These are phyloP conservation scores for Drosophila lini DNA, from an alignment of 1,140 invertebrate genomes.

Conservation along the genomic window DNA sequence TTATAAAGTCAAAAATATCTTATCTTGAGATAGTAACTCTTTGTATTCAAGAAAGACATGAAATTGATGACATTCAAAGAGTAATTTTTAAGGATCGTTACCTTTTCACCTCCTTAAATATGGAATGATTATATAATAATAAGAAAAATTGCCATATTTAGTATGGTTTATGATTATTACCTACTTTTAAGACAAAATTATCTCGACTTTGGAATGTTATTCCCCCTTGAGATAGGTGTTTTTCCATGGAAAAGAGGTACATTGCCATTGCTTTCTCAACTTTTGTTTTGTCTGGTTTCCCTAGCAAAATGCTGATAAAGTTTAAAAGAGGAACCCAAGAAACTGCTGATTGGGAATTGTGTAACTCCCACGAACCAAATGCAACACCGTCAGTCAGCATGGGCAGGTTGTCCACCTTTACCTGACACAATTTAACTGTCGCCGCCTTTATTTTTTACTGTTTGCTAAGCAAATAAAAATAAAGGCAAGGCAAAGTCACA, in stretches of 20 bases:
- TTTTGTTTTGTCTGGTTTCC: background rate
- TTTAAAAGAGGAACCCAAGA: background rate
- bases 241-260: slow-evolving; percentile 1
- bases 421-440: slow-evolving; percentile 42
- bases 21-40: background rate
- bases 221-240: slow-evolving; percentile 1
- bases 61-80: background rate
- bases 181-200: background rate
- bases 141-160: background rate
- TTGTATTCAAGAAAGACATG: too few relatives aligned
- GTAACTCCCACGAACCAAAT: slow-evolving; percentile 25
- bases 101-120: background rate
- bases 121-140: background rate
- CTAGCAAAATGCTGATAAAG: slow-evolving; percentile 20
- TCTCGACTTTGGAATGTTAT: background rate
- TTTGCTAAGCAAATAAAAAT: slow-evolving; percentile 40
- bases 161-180: background rate
- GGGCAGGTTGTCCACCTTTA: slow-evolving; percentile 48
- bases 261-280: slow-evolving; percentile 3
- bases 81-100: background rate
- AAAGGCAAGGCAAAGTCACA: slow-evolving; percentile 28
- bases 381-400: slow-evolving; percentile 13
- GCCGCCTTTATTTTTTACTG: slow-evolving; percentile 14
- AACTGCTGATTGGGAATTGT: slow-evolving; percentile 31
- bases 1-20: background rate